A percentile compares a stretch with the other conserved stretches of the same genome.
phyloP scores from a whole-genome alignment of 2,888 invertebrate species.

The Mystacides longicornis region DNA sequence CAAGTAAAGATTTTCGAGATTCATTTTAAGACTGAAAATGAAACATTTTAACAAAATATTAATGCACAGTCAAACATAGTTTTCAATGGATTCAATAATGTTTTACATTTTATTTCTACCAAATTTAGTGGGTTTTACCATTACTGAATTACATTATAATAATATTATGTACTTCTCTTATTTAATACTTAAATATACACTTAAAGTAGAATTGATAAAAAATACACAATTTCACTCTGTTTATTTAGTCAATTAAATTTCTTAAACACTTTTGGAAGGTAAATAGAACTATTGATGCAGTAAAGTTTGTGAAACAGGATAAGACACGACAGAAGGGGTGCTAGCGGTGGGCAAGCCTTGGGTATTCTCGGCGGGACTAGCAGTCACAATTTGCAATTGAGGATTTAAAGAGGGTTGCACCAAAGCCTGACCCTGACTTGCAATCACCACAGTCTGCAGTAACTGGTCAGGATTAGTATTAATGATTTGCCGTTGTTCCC shows the following conservation, averaged over 20 bases:
- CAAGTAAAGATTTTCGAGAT: no score
- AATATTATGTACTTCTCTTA: no score
- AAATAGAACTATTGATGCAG: neutral
- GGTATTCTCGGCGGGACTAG: neutral
- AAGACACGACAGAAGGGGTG: neutral
- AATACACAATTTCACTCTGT: neutral
- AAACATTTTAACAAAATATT: no score
- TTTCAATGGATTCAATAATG: no score
- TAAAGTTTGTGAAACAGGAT: neutral
- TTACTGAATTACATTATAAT: no score
- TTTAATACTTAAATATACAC: no score
- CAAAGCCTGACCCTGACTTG: constrained; percentile 1
- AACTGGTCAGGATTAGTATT: neutral
- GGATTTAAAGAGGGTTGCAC: constrained; percentile 3
- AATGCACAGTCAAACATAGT: no score
- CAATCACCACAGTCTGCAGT: neutral
- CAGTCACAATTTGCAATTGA: neutral
- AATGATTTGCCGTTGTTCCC: neutral
- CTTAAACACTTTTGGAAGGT: no score
- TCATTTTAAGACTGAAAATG: no score
- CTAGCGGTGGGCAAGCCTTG: neutral
- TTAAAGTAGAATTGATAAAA: neutral
- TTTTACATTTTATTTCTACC: no score
- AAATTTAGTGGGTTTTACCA: no score
- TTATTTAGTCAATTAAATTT: no score